phyloP scores from a whole-genome alignment of 1,140 invertebrate species.

The Zophobas morio region DNA sequence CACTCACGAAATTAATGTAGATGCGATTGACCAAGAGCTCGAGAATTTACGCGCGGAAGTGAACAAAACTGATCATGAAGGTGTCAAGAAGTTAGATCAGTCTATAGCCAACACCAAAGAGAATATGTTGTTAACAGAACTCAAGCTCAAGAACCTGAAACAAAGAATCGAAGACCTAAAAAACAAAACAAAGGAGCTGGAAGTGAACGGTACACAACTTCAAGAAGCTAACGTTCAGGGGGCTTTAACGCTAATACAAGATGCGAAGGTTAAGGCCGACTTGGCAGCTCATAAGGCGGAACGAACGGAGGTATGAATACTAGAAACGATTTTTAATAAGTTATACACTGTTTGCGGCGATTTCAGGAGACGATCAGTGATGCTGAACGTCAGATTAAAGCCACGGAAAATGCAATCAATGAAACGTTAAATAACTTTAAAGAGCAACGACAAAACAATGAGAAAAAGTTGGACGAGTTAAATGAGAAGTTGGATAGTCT shows the following conservation, averaged over 20 bases:
- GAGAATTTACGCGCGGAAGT: slow-evolving; percentile 68
- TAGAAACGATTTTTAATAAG: slow-evolving; percentile 31
- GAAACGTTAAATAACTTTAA: slow-evolving; percentile 80
- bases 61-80: slow-evolving; percentile 69
- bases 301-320: slow-evolving; percentile 69
- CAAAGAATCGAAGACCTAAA: slow-evolving; percentile 81
- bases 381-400: slow-evolving; percentile 86
- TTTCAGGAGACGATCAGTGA: slow-evolving; percentile 76
- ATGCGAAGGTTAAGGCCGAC: slow-evolving; percentile 82
- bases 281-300: slow-evolving; percentile 78
- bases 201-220: slow-evolving; percentile 89
- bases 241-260: slow-evolving; percentile 89
- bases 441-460: slow-evolving; percentile 79
- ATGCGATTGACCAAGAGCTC: slow-evolving; percentile 68
- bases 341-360: slow-evolving; percentile 63
- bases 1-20: slow-evolving; percentile 70
- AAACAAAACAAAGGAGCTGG: slow-evolving; percentile 80
- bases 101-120: slow-evolving; percentile 83
- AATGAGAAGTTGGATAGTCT: slow-evolving; percentile 78
- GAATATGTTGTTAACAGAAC: slow-evolving; percentile 83
- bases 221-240: slow-evolving; percentile 97
- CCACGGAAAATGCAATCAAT: slow-evolving; percentile 85
- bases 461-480: slow-evolving; percentile 77
- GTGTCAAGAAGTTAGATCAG: slow-evolving; percentile 74
- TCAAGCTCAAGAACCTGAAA: slow-evolving; percentile 82